phyloP scores from a whole-genome alignment of 2,113 vertebrate genomes.

The Tragelaphus scriptus region DNA sequence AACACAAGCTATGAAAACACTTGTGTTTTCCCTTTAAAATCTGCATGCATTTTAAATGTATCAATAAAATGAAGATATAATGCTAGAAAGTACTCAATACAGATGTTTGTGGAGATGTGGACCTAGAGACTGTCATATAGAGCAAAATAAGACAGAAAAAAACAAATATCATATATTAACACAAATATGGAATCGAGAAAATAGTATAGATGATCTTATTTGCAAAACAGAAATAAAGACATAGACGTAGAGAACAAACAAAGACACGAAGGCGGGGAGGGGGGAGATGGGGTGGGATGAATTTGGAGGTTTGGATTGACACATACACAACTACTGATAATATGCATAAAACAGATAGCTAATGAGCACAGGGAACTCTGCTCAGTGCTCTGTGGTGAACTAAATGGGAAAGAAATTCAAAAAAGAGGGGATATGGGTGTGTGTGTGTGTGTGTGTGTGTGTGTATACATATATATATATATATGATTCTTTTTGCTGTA shows the following conservation, averaged over 20 bases:
- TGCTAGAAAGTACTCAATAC: background rate
- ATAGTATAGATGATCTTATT: background rate
- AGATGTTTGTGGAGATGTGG: background rate
- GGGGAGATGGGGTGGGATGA: background rate
- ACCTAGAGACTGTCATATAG: background rate
- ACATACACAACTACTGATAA: background rate
- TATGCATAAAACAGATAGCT: background rate
- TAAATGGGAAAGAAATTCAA: background rate
- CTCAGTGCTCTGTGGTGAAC: background rate
- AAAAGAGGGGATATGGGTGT: background rate
- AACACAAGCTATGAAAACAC: background rate
- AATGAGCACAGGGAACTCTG: background rate
- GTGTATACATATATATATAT: too few relatives aligned
- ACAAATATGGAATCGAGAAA: background rate
- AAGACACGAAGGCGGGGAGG: fast-evolving
- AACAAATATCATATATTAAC: background rate
- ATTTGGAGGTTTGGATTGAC: background rate
- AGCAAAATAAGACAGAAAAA: background rate
- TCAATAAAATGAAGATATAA: background rate
- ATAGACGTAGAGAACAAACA: background rate
- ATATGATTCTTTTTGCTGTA: background rate
- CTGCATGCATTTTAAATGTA: background rate
- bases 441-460: background rate
- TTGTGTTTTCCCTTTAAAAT: background rate
- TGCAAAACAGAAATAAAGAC: background rate